Percentiles rank a stretch among this genome's conserved stretches.
These are phyloP conservation scores for Rhinoraja longicauda DNA, from an alignment of 2,797 vertebrate species.

Conservation along the genomic window DNA sequence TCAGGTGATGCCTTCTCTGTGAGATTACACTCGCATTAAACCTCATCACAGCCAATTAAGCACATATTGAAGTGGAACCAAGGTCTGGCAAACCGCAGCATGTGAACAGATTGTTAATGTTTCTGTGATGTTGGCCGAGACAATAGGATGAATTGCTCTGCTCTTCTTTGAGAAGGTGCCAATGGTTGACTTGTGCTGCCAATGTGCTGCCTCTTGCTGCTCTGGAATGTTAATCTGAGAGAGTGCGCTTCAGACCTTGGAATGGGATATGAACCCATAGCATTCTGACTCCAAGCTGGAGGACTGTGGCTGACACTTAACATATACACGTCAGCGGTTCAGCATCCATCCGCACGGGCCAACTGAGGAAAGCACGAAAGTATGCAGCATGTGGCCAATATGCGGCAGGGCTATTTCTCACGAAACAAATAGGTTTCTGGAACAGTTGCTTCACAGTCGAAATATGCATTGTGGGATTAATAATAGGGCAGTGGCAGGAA, in stretches of 20 bases:
- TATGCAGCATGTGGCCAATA: neutral
- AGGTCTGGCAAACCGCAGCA: neutral
- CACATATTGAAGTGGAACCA: neutral
- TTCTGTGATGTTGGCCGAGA: neutral
- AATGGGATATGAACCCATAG: neutral
- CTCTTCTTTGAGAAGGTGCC: neutral
- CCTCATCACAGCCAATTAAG: neutral
- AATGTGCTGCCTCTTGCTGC: no score
- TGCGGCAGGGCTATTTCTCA: neutral
- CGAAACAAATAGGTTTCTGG: neutral
- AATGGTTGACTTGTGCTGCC: neutral
- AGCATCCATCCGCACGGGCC: neutral
- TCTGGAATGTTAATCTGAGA: neutral
- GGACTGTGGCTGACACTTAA: neutral
- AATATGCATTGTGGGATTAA: neutral
- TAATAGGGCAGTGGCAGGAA: neutral
- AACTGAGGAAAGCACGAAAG: neutral
- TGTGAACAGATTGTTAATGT: neutral
- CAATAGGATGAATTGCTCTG: neutral
- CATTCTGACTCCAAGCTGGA: neutral
- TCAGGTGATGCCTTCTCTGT: neutral
- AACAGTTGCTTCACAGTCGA: neutral
- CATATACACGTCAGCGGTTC: neutral
- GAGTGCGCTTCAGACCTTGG: neutral
- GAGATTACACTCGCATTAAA: neutral